Conservation (phyloP, 92 coral and sea anemone genomes). For the Ricordea florida region DNA sequence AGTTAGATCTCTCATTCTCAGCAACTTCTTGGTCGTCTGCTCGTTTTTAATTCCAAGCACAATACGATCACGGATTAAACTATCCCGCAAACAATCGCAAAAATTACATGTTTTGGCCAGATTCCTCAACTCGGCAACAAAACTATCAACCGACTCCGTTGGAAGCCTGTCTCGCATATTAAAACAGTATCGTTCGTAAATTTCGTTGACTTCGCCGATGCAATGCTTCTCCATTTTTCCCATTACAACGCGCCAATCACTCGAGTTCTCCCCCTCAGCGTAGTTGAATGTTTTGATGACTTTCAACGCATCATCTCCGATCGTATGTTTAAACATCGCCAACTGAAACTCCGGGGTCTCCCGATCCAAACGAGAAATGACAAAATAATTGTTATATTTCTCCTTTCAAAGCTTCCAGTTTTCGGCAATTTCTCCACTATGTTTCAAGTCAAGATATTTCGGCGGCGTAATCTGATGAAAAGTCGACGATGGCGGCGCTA, state of each 20-base stretch:
- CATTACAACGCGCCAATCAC: too few species aligned
- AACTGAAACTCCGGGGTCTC: too few species aligned
- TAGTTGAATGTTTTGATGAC: too few species aligned
- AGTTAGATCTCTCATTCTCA: slow-evolving; percentile 38
- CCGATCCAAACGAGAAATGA: too few species aligned
- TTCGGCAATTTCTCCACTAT: background rate
- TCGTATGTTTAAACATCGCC: too few species aligned
- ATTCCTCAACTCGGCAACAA: slow-evolving; percentile 25
- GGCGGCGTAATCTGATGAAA: too few species aligned
- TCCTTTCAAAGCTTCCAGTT: background rate
- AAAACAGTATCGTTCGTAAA: slow-evolving; percentile 17
- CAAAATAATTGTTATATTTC: too few species aligned
- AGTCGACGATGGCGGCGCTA: too few species aligned
- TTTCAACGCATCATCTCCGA: too few species aligned
- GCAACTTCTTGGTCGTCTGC: slow-evolving; percentile 46
- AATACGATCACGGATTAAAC: slow-evolving; percentile 44
- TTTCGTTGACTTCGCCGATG: slow-evolving; percentile 32
- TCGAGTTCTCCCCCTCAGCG: too few species aligned
- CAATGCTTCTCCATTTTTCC: too few species aligned
- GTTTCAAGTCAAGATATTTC: too few species aligned
- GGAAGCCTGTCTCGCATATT: slow-evolving; percentile 31
- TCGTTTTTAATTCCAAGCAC: slow-evolving; percentile 32
- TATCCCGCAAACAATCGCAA: slow-evolving; percentile 41
- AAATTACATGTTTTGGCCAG: slow-evolving; percentile 42
- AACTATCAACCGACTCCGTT: slow-evolving; percentile 24